Evolutionary conservation across 2,113 vertebrate genomes (phyloP), one percentile per base, ranked within the genome.

Genomic region (Centrocercus urophasianus): DNA sequence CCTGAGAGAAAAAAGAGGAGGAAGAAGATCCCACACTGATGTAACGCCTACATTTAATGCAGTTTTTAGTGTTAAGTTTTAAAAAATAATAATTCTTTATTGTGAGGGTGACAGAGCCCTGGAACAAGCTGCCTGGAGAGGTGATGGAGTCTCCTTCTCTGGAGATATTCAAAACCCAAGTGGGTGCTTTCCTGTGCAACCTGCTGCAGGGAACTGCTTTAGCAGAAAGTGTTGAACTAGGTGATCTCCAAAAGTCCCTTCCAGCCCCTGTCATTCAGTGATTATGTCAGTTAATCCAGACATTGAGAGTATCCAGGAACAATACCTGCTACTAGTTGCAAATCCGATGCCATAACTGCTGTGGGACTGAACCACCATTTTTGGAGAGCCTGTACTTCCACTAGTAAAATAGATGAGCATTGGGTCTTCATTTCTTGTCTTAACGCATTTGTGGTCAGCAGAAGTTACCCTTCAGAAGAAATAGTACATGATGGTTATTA

Each of bases 391-490:
- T 0, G 98, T 98, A 7, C 98, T 98, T 66, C 98, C 98, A 5
- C 98, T 99, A 21, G 98, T 99, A 79, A 98, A 98, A 94, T 97
- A 98, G 47, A 99, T 97, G 11, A 97, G 76, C 97, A 98, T 95
- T 1, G 98, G 76, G 16, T 99, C 98, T 14, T 71, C 54, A 43
- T 98, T 98, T 75, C 90, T 98, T 3, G 98, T 98, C 92, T 94
- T 95, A 40, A 98, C 77, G 32, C 98, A 98, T 9, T 76, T 74
- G 32, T 98, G 98, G 28, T 98, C 95, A 76, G 94, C 63, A 74
- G 98, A 96, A 34, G 96, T 96, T 27, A 73, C 91, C 69, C 98
- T 99, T 83, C 42, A 96, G 93, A 95, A 93, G 19, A 83, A 22
- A 86, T 8, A 67, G 66, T 2, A 8, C 3, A 22, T 45, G 28